phyloP scores from a whole-genome alignment of 2,113 vertebrate genomes.

The Serilophus lunatus region DNA sequence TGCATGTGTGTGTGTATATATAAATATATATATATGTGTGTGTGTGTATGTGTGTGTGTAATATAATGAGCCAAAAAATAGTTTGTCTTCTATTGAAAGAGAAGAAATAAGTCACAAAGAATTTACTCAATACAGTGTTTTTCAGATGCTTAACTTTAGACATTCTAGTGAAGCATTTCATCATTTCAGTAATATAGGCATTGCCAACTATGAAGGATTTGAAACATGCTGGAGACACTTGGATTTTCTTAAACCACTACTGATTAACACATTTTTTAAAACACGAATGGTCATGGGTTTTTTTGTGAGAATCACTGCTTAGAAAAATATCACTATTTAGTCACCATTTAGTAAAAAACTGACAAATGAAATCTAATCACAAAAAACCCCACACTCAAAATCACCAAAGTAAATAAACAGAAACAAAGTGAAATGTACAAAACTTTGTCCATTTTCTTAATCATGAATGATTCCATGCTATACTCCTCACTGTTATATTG shows the following conservation, averaged over 20 bases:
- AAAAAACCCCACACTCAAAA: background rate
- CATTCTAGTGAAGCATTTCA: background rate
- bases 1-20: no score
- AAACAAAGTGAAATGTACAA: background rate
- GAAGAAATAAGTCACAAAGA: background rate
- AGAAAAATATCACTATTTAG: background rate
- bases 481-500: background rate
- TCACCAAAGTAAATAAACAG: background rate
- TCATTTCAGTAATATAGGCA: background rate
- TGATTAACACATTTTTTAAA: background rate
- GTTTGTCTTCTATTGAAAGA: background rate
- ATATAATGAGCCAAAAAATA: background rate
- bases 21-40: no score
- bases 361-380: background rate
- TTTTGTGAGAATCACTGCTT: background rate
- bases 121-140: background rate
- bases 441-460: background rate
- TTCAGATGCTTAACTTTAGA: background rate
- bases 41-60: background rate
- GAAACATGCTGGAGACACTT: background rate
- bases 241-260: background rate
- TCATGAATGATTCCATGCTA: background rate
- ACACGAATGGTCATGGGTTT: background rate
- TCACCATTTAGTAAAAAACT: background rate
- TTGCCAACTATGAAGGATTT: background rate